Base-by-base conservation (phyloP, 2,113 vertebrate genomes). In the Poecilia latipinna region DNA sequence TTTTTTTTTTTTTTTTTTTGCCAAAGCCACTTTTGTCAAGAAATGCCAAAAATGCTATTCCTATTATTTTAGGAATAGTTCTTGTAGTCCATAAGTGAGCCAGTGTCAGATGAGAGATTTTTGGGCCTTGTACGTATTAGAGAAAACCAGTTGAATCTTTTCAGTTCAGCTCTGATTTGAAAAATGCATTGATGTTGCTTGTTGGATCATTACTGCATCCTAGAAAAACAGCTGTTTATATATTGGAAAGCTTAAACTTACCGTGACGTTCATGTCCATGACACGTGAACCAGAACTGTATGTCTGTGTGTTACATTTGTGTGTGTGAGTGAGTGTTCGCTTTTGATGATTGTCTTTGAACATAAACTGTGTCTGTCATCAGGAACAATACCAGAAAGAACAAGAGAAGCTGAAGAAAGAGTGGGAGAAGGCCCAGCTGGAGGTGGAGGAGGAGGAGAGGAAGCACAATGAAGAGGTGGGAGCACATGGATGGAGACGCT, bases 381-480 rank as follows among this genome's bases (percentile, higher is more conserved):
- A 99, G 97, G 97, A 98, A 78, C 96, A 95, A 80, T 99, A 99
- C 84, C 94, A 96, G 92, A 96, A 90, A 86, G 97, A 99, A 44
- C 97, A 99, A 88, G 95, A 97, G 89, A 97, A 97, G 89, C 94
- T 99, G 85, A 98, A 97, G 90, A 94, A 96, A 80, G 98, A 98
- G 82, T 99, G 98, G 98, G 97, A 99, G 89, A 97, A 94, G 76
- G 97, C 98, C 2, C 98, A 99, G 80, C 95, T 94, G 54, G 98
- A 99, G 86, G 98, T 98, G 72, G 95, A 97, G 88, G 97, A 99
- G 82, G 97, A 99, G 70, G 98, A 97, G 29, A 95, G 97, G 66
- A 97, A 95, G 93, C 97, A 99, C 89, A 96, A 97, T 0, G 98
- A 99, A 83, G 97, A 99, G 97, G 98, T 98, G 94, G 26, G 44